Evolutionary conservation across 2,113 vertebrate genomes (phyloP), one percentile per base, ranked within the genome.

Genomic region (Calidris pygmaea): DNA sequence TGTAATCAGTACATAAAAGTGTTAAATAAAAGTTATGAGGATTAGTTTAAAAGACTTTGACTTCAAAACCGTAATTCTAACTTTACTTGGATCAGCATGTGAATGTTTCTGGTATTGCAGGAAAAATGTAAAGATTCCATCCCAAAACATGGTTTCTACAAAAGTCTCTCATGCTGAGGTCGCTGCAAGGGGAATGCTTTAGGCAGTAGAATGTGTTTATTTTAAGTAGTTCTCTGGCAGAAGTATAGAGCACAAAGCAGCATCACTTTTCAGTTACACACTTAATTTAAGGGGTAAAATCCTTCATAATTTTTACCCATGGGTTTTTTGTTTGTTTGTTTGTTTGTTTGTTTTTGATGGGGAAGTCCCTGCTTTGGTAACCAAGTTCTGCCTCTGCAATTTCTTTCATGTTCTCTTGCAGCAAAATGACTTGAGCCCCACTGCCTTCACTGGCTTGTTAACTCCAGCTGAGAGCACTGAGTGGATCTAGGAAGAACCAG

Each of bases 161-260:
- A 20, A 32, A 70, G 9, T 5, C 34, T n/a, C 59, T 62, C 3
- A 0, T 12, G 14, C 35, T 27, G 7, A 35, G 47, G 81, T n/a
- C 60, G 0, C 60, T 24, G 37, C 32, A 9, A 17, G 50, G 56
- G 23, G 21, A 53, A 17, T 1, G 16, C 30, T 32, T 22, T 4
- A 23, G 18, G 6, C 14, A 14, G 6, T 2, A 53, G 30, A 29
- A 6, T 0, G 2, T 7, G 29, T 8, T 37, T 48, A 6, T 70
- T 85, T 71, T 9, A 29, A 59, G n/a, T 2, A 41, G 5, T 5
- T 21, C 66, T 72, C 15, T 8, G 23, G 19, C 65, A 45, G 47
- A 34, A 20, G 13, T 1, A 1, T 3, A 8, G 7, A 17, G 24
- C 65, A 26, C 1, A 1, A 2, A 48, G 47, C 58, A 37, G 71